Base-by-base conservation (phyloP, 2,797 vertebrate genomes). In the Apogon talboti region DNA sequence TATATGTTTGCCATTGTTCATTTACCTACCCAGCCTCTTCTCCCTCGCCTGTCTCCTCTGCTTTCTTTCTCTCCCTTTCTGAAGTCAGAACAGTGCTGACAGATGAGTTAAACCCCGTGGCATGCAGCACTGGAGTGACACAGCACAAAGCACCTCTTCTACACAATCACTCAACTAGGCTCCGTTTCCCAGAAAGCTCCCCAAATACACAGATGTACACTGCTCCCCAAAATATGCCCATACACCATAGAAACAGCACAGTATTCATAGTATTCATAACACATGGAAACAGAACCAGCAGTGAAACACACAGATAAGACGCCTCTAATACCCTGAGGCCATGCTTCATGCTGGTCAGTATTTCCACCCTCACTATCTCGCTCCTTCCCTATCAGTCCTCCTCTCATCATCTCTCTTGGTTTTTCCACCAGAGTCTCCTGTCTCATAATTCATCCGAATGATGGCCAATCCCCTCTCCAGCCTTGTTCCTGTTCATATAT, bases 361-460 rank as follows among this genome's bases (percentile, higher is more conserved):
- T 85, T 87, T 88, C 82, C 85, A 78, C 74, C 65, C 61, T 66
- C 66, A 59, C 51, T 54, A 52, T 65, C 60, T 77, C 61, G 47
- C 71, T 66, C 68, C 18, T 52, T 64, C 49, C 49, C 30, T 75
- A 81, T 85, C 82, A 79, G 59, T 41, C 38, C 62, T 70, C 57
- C 60, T 66, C 76, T 63, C 46, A 41, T 70, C 72, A 53, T 82
- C 84, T 66, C 75, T 45, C 69, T 50, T 21, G 62, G 66, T 82
- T 81, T 85, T 90, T 83, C 86, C 84, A 85, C 83, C 77, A 72
- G 66, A 37, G 73, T 52, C 40, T 81, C 82, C 76, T 85, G 82
- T 85, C 77, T 45, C 57, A 88, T 85, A 52, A 61, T 74, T 68
- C 57, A 66, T 71, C 63, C 88, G 85, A 81, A 77, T 2, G 5